Base-by-base conservation (phyloP, 1,140 invertebrate genomes). In the Hetaerina americana region DNA sequence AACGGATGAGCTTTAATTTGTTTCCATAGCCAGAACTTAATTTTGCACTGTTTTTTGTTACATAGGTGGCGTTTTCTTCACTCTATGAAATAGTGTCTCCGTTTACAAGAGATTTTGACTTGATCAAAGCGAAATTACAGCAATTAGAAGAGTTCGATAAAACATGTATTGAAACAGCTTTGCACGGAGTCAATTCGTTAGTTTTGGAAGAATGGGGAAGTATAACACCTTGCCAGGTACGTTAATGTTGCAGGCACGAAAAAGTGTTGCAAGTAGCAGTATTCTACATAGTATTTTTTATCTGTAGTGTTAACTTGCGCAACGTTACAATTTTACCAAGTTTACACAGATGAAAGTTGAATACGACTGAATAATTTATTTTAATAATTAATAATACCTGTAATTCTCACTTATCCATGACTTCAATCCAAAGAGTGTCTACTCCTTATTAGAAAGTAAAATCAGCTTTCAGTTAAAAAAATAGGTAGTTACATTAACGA, bases 41-140 rank as follows among this genome's bases (percentile, higher is more conserved):
- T 25, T 18, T 68, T 28, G 25, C 25, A 5, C 12, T 6, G 49
- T 66, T 71, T 75, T 8, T 70, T 74, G 27, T 72, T 74, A 66
- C 27, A 24, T 76, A 91, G 89, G 82, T 90, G 71, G 84, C 89
- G 0, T 96, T 92, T 79, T 93, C 92, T 3, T 92, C 91, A 12
- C 77, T 87, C 0, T 91, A 88, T 79, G 92, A 95, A 85, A 86
- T 93, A 68, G 79, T 90, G 40, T 89, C 88, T 40, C 85, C 89
- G 25, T 96, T 96, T 77, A 96, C 93, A 0, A 82, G 94, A 76
- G 93, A 96, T 77, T 93, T 91, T 82, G 91, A 92, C 72, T 80
- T 80, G 5, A 89, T 96, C 71, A 88, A 89, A 78, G 80, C 81
- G 25, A 90, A 91, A 77, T 78, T 96, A 10, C 85, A 86, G 74